These are phyloP conservation scores for Chrysomela aeneicollis DNA, from an alignment of 2,888 invertebrate genomes.

Conservation along the genomic window DNA sequence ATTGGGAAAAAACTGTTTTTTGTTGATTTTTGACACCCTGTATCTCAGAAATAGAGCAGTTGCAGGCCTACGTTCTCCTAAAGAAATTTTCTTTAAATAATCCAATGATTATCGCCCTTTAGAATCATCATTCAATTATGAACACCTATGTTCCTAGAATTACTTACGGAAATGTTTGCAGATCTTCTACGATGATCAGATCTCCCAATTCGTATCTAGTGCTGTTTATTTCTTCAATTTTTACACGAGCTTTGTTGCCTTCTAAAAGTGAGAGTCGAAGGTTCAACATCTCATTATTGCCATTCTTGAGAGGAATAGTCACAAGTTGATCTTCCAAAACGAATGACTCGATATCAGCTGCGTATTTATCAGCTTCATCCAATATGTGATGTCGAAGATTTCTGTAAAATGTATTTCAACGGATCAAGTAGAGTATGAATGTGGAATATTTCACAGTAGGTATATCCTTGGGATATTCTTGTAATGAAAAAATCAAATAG, in stretches of 20 bases:
- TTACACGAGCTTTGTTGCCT: slow-evolving; percentile 26
- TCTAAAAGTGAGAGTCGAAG: slow-evolving; percentile 30
- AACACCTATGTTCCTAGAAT: not conserved
- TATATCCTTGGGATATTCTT: too few species aligned
- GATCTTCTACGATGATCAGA: slow-evolving; percentile 33
- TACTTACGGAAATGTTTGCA: slow-evolving; percentile 31
- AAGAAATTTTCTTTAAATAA: too few species aligned
- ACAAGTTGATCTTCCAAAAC: slow-evolving; percentile 12
- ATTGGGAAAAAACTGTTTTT: too few species aligned
- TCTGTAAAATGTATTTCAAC: slow-evolving; percentile 17
- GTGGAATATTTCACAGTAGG: too few species aligned
- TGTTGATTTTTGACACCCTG: too few species aligned
- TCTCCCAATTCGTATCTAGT: slow-evolving; percentile 35
- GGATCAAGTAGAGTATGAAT: too few species aligned
- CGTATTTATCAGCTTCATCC: slow-evolving; percentile 19
- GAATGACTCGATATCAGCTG: slow-evolving; percentile 6
- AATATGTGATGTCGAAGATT: slow-evolving; percentile 16
- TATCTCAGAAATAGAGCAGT: too few species aligned
- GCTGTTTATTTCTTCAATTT: slow-evolving; percentile 27
- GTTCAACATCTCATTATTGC: slow-evolving; percentile 19
- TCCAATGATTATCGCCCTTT: too few species aligned
- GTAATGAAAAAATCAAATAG: too few species aligned
- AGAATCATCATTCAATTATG: not conserved
- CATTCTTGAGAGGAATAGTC: slow-evolving; percentile 29
- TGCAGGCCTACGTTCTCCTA: too few species aligned